Evolutionary conservation across 2,888 invertebrate species (phyloP).

Genomic region (Horisme vitalbata): DNA sequence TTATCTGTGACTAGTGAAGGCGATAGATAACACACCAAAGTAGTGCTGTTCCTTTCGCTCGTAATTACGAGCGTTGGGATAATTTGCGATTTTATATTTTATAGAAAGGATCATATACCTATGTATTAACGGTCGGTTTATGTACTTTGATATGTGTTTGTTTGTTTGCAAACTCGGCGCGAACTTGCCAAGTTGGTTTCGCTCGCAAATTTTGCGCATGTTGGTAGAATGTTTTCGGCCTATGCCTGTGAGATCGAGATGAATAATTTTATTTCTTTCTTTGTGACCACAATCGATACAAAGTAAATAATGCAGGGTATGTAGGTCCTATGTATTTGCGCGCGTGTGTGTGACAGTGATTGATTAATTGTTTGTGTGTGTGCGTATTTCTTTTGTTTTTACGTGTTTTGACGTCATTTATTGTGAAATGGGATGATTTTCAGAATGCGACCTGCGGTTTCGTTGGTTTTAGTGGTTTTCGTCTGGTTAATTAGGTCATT

Average conservation of each 20-base stretch:
- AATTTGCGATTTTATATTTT: slow-evolving; percentile 19
- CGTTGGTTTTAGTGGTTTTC: too few species aligned
- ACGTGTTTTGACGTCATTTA: slow-evolving; percentile 18
- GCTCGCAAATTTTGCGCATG: slow-evolving; percentile 48
- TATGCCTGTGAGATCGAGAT: slow-evolving; percentile 42
- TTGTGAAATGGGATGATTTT: background rate
- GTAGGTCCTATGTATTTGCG: slow-evolving; percentile 40
- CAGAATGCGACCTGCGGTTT: background rate
- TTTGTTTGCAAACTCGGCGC: slow-evolving; percentile 56
- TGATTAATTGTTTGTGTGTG: slow-evolving; percentile 34
- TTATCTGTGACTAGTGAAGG: slow-evolving; percentile 1
- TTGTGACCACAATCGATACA: slow-evolving; percentile 47
- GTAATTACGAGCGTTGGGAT: slow-evolving; percentile 11
- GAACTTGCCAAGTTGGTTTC: slow-evolving; percentile 51
- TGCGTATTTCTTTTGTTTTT: slow-evolving; percentile 30
- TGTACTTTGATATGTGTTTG: slow-evolving; percentile 35
- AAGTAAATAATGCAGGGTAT: slow-evolving; percentile 40
- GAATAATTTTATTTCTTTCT: slow-evolving; percentile 42
- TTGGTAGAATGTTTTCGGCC: slow-evolving; percentile 52
- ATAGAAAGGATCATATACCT: slow-evolving; percentile 42
- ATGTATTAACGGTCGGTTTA: slow-evolving; percentile 38
- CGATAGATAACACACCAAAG: slow-evolving; percentile 16
- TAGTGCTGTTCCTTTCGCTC: slow-evolving; percentile 24
- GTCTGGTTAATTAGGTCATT: too few species aligned
- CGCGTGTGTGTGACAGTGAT: slow-evolving; percentile 44